A percentile compares a stretch with the other conserved stretches of the same genome.
phyloP scores from a whole-genome alignment of 2,797 vertebrate species.

The Discoglossus pictus region DNA sequence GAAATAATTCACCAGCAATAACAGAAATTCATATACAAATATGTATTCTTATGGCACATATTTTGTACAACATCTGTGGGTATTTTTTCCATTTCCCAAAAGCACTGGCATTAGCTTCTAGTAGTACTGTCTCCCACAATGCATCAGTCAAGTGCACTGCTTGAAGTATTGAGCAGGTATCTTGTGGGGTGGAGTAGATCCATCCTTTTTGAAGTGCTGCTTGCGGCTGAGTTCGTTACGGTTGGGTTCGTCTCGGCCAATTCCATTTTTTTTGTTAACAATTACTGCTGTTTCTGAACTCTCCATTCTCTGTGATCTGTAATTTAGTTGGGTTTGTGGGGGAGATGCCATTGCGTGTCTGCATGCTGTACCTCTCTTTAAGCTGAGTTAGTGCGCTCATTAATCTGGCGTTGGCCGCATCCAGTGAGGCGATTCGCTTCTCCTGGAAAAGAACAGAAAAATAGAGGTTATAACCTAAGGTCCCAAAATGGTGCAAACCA shows the following conservation, averaged over 20 bases:
- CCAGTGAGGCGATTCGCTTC: constrained; percentile 94
- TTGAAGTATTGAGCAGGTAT: constrained; percentile 52
- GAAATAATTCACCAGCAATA: constrained; percentile 57
- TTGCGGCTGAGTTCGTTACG: constrained; percentile 36
- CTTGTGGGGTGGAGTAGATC: constrained; percentile 51
- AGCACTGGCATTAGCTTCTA: constrained; percentile 53
- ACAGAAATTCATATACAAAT: constrained; percentile 56
- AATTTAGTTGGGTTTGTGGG: constrained; percentile 98
- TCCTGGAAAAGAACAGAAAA: constrained; percentile 73
- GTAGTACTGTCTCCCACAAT: constrained; percentile 36
- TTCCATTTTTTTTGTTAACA: constrained; percentile 78
- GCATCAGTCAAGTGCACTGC: constrained; percentile 63
- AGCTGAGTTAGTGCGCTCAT: constrained; percentile 97
- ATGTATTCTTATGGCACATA: constrained; percentile 61
- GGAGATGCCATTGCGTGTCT: constrained; percentile 97
- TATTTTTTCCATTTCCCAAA: constrained; percentile 55
- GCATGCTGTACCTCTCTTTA: constrained; percentile 99
- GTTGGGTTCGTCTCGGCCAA: constrained; percentile 42
- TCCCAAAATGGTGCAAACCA: no score
- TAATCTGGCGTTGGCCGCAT: constrained; percentile 92
- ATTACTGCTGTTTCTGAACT: constrained; percentile 98
- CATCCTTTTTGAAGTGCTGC: constrained; percentile 54
- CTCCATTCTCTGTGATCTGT: constrained; percentile 97
- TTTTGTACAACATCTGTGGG: constrained; percentile 56
- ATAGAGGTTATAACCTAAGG: accelerated